These are phyloP conservation scores for Cosmia trapezina DNA, from an alignment of 2,888 invertebrate genomes.

Conservation along the genomic window DNA sequence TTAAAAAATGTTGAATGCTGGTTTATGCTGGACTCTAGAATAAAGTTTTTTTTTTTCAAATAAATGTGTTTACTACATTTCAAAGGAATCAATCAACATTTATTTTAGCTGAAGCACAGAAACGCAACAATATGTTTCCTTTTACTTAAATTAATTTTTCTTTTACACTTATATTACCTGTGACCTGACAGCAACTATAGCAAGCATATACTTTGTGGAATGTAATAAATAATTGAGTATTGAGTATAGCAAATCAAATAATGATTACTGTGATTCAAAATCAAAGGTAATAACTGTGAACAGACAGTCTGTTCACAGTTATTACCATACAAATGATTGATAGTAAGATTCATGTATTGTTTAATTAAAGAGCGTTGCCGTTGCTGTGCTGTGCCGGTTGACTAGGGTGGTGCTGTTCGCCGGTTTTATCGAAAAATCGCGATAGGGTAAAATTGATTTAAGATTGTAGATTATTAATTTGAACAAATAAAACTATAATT, in stretches of 20 bases:
- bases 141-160: too few relatives aligned
- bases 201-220: too few relatives aligned
- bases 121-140: too few relatives aligned
- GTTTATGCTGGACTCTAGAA: background rate
- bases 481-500: background rate
- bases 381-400: background rate
- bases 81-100: background rate
- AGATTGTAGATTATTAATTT: background rate
- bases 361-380: constrained; percentile 12
- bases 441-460: background rate
- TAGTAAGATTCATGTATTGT: background rate
- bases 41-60: too few relatives aligned
- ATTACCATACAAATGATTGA: background rate
- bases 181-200: too few relatives aligned
- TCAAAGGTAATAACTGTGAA: background rate
- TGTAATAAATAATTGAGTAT: too few relatives aligned
- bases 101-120: background rate
- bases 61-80: background rate
- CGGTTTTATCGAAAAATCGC: background rate
- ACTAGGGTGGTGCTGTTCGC: background rate
- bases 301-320: too few relatives aligned
- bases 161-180: too few relatives aligned
- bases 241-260: too few relatives aligned
- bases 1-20: background rate
- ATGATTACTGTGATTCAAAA: background rate